phyloP scores from a whole-genome alignment of 1,140 invertebrate genomes.

The Galleria mellonella region DNA sequence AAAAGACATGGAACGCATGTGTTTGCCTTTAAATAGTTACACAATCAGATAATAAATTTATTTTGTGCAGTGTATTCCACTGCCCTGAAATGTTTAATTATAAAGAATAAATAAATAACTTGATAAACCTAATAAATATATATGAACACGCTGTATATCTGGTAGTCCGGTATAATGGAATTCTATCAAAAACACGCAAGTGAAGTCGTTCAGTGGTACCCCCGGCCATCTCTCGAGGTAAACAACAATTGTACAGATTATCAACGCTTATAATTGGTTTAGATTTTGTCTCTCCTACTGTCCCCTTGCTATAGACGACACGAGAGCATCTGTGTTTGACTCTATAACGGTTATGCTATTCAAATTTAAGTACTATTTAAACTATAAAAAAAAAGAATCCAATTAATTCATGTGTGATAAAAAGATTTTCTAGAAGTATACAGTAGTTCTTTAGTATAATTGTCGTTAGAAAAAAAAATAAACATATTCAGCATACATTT shows the following conservation, averaged over 20 bases:
- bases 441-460: too few relatives aligned
- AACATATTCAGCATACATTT: background rate
- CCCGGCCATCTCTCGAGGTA: conserved; percentile 16
- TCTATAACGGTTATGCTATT: background rate
- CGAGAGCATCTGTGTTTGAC: conserved; percentile 21
- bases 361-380: too few relatives aligned
- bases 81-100: too few relatives aligned
- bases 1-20: too few relatives aligned
- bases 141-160: conserved; percentile 11
- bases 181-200: conserved; percentile 38
- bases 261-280: conserved; percentile 65
- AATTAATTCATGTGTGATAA: too few relatives aligned
- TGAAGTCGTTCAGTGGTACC: conserved; percentile 19
- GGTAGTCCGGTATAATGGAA: conserved; percentile 9
- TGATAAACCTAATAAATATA: conserved; percentile 3
- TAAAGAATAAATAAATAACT: too few relatives aligned
- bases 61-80: too few relatives aligned
- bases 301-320: conserved; percentile 14
- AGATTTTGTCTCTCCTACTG: conserved; percentile 36
- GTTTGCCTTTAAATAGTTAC: too few relatives aligned
- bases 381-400: too few relatives aligned
- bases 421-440: too few relatives aligned
- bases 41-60: too few relatives aligned
- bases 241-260: conserved; percentile 51
- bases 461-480: too few relatives aligned